Base-by-base conservation (phyloP, 1,140 invertebrate genomes). In the Drosophila pachea region DNA sequence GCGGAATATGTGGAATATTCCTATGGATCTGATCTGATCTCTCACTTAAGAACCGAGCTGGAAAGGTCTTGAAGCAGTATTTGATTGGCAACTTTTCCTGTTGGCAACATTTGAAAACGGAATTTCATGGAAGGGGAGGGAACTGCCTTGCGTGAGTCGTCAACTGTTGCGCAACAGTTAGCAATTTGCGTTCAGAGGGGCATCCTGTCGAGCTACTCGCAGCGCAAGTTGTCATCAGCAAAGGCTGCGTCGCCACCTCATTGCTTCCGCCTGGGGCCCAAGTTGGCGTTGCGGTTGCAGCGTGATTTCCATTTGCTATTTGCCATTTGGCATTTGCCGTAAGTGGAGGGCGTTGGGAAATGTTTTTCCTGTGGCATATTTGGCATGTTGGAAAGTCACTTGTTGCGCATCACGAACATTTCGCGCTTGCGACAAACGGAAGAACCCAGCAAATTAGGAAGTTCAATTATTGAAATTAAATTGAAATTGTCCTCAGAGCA, bases 231-330 rank as follows among this genome's bases (percentile, higher is more conserved):
- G 52, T 64, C 66, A 68, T 64, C 66, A 35, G 49, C 33, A 36
- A 59, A 14, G 60, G 40, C 40, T 35, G 31, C 42, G 49, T 65
- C 14, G 48, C 33, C 31, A 40, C 22, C 45, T 49, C 48, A 38
- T 33, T 31, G 40, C 47, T 42, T 68, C 68, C 54, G 71, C 47
- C 12, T 16, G 40, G 53, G 43, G 35, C 50, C 47, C 47, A 43
- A 69, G 53, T 58, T 58, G 32, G 53, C 67, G 56, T 58, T 66
- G 67, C 67, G 66, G 68, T 82, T 78, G 68, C 64, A 75, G 79
- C 75, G 74, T 74, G 68, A 78, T 72, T 82, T 78, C 64, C 72
- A 84, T 84, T 83, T 74, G 64, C 61, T 52, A 63, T 68, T 22
- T 22, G 22, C 22, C 22, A 22, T 22, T 22, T 22, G 22, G 22